A percentile compares a stretch with the other conserved stretches of the same genome.
phyloP scores from a whole-genome alignment of 2,888 invertebrate genomes.

The Lysandra coridon region DNA sequence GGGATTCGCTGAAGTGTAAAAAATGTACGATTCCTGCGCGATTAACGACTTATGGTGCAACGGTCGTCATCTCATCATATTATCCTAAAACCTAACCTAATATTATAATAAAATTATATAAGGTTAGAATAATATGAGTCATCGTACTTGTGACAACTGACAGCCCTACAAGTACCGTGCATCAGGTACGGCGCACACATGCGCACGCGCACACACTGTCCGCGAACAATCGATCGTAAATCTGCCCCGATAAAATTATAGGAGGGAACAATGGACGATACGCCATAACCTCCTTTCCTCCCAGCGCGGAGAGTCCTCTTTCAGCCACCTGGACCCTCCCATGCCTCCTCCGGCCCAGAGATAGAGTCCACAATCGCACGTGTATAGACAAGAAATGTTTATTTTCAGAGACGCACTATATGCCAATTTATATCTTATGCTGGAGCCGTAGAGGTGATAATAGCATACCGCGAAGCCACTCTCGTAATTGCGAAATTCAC shows the following conservation, averaged over 20 bases:
- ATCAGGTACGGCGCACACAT: conserved; percentile 48
- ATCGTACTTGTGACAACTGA: background rate
- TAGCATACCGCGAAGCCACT: conserved; percentile 51
- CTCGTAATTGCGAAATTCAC: conserved; percentile 80
- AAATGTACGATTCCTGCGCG: no score
- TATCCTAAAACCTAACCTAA: no score
- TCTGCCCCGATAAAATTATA: conserved; percentile 81
- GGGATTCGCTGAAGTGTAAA: no score
- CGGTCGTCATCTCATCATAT: no score
- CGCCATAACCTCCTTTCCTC: conserved; percentile 67
- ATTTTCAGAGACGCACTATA: conserved; percentile 66
- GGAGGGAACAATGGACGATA: conserved; percentile 78
- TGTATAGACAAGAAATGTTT: conserved; percentile 76
- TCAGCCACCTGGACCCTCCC: conserved; percentile 62
- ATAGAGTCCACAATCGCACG: conserved; percentile 78
- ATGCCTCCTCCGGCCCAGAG: conserved; percentile 66
- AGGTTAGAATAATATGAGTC: background rate
- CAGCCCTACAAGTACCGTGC: background rate
- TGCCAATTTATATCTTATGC: conserved; percentile 57
- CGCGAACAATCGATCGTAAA: conserved; percentile 81
- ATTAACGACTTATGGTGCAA: no score
- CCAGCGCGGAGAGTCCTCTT: conserved; percentile 68
- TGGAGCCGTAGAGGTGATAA: conserved; percentile 53
- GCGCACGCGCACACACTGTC: conserved; percentile 72
- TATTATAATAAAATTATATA: no score